These are phyloP conservation scores for Ahaetulla prasina DNA, from an alignment of 2,113 vertebrate species.

Conservation along the genomic window DNA sequence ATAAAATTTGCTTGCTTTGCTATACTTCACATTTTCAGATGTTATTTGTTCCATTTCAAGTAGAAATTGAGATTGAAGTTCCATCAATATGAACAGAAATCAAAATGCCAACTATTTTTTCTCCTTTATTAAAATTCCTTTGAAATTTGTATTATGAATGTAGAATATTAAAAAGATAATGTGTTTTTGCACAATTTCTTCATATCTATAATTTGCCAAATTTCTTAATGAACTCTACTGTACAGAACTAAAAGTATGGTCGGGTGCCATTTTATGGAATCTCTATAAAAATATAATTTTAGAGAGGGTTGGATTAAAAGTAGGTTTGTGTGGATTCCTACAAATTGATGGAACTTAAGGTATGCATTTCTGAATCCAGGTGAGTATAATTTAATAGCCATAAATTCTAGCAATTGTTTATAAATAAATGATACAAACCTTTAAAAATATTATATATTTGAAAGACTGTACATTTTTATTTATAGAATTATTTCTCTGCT, in stretches of 20 bases:
- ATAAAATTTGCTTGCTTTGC: neutral
- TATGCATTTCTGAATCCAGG: neutral
- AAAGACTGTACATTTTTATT: neutral
- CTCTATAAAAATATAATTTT: neutral
- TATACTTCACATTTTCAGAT: neutral
- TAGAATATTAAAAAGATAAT: neutral
- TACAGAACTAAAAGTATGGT: neutral
- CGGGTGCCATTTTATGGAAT: neutral
- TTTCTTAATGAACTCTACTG: neutral
- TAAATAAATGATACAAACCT: neutral
- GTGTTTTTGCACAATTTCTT: neutral
- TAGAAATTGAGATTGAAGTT: neutral
- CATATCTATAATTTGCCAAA: neutral
- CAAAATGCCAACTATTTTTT: neutral
- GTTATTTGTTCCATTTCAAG: neutral
- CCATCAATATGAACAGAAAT: neutral
- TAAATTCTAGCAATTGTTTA: neutral
- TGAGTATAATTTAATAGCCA: neutral
- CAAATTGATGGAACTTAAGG: neutral
- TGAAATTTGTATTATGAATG: neutral
- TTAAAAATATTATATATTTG: neutral
- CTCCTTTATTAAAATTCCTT: neutral
- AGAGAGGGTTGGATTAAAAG: neutral
- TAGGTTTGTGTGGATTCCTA: neutral
- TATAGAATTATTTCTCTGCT: neutral